Evolutionary conservation across 2,888 invertebrate species (phyloP), one percentile per base, ranked within the genome.

Genomic region (Nesidiocoris tenuis): DNA sequence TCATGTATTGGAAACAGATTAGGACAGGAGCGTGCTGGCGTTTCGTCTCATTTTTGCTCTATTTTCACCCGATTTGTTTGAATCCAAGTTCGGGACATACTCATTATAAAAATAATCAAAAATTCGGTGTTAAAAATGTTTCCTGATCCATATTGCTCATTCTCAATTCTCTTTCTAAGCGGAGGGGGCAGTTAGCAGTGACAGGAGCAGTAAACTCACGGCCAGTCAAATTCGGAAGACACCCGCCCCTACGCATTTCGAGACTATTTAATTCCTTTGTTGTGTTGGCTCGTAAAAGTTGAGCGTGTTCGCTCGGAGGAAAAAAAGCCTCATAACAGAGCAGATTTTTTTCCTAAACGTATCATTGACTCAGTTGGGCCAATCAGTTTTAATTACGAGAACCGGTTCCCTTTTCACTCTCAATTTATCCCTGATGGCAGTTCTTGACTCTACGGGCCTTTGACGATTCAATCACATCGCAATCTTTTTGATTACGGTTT

Each of bases 281-380:
- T 24, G 9, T 23, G 59, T 70, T 19, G 70, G 70, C 22, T 70
- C 70, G 70, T 70, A 70, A 70, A 70, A 57, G 70, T 25, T 12
- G 25, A 70, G 70, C 70, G 70, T 70, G 70, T 70, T 70, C 59
- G 59, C 70, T 19, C 23, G 59, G n/a, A n/a, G n/a, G n/a, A n/a
- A 25, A 59, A 70, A 70, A 70, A 70, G 39, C 12, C 39, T 39
- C 39, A 39, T 39, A 39, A 39, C 39, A 39, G 39, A 3, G 3
- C 12, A 39, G 39, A 39, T 39, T 39, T 39, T 39, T 39, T 59
- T 59, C 59, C n/a, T n/a, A 59, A 59, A 59, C 59, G 59, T 19
- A 59, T n/a, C 59, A n/a, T n/a, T n/a, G n/a, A n/a, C 59, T n/a
- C 59, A 59, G 17, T n/a, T 39, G 19, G n/a, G 59, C 7, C 59